Conservation (phyloP, 2,888 invertebrate species). For the Drosophila anomelani region DNA sequence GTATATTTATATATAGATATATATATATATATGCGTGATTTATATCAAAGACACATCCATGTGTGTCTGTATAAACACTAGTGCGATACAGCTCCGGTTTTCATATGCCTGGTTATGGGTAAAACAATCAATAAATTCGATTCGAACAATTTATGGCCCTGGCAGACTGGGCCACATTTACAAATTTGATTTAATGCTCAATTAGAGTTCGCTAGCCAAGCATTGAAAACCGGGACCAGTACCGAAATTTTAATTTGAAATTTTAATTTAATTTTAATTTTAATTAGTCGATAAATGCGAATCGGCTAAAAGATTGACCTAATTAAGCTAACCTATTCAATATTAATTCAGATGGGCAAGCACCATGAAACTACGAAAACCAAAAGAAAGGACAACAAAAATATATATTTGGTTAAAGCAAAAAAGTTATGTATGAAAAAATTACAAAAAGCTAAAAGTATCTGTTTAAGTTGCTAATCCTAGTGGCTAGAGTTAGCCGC, state of each 20-base stretch:
- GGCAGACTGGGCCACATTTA: neutral
- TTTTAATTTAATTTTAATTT: neutral
- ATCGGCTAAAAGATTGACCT: neutral
- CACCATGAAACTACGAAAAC: neutral
- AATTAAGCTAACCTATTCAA: neutral
- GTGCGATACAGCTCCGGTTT: slow-evolving; percentile 15
- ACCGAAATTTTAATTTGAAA: neutral
- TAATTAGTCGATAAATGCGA: slow-evolving; percentile 7
- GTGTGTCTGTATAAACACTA: slow-evolving; percentile 11
- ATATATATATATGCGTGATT: slow-evolving; percentile 32
- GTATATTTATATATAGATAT: slow-evolving; percentile 23
- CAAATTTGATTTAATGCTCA: neutral
- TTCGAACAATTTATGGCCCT: slow-evolving; percentile 1
- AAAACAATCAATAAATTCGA: slow-evolving; percentile 7
- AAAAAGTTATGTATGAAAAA: neutral
- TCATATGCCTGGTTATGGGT: slow-evolving; percentile 19
- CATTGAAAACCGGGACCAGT: slow-evolving; percentile 13
- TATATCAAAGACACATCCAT: slow-evolving; percentile 28
- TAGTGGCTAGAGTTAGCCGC: neutral
- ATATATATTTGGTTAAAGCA: neutral
- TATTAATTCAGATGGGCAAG: neutral
- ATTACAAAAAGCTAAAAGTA: neutral
- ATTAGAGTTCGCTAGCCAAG: neutral
- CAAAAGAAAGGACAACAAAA: neutral
- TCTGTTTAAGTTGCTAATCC: neutral